Conservation (phyloP, 2,797 vertebrate species). For the Amblyopsis hoosieri region DNA sequence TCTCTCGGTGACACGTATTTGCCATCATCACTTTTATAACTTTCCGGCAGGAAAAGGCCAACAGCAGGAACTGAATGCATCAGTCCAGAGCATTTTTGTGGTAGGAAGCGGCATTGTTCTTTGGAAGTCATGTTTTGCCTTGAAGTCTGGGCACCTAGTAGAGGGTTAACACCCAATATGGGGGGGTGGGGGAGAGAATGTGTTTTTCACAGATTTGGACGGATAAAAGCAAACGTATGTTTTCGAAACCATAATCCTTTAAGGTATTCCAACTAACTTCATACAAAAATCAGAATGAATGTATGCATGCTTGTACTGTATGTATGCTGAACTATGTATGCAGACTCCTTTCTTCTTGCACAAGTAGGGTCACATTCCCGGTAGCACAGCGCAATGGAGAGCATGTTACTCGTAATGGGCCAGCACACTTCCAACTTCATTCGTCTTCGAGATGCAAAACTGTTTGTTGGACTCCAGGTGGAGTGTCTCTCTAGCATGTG, state of each 20-base stretch:
- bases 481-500: conserved; percentile 20
- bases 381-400: conserved; percentile 8
- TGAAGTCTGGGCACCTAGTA: too few relatives aligned
- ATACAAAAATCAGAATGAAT: conserved; percentile 1
- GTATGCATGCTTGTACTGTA: conserved; percentile 10
- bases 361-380: conserved; percentile 11
- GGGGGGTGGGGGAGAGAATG: too few relatives aligned
- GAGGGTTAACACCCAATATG: too few relatives aligned
- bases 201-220: too few relatives aligned
- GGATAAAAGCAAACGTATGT: background rate
- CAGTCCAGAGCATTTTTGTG: too few relatives aligned
- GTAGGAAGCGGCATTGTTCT: too few relatives aligned
- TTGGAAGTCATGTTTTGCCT: too few relatives aligned
- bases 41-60: background rate
- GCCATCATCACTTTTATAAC: background rate
- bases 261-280: background rate
- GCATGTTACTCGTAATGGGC: conserved; percentile 15
- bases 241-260: background rate
- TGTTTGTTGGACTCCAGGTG: conserved; percentile 21
- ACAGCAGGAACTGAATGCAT: too few relatives aligned
- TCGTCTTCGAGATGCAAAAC: conserved; percentile 31
- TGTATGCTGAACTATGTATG: conserved; percentile 14
- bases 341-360: conserved; percentile 8
- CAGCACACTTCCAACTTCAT: conserved; percentile 16
- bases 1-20: background rate